These are phyloP conservation scores for Leptoteleia sp. DNA, from an alignment of 1,140 invertebrate species.

Conservation along the genomic window DNA sequence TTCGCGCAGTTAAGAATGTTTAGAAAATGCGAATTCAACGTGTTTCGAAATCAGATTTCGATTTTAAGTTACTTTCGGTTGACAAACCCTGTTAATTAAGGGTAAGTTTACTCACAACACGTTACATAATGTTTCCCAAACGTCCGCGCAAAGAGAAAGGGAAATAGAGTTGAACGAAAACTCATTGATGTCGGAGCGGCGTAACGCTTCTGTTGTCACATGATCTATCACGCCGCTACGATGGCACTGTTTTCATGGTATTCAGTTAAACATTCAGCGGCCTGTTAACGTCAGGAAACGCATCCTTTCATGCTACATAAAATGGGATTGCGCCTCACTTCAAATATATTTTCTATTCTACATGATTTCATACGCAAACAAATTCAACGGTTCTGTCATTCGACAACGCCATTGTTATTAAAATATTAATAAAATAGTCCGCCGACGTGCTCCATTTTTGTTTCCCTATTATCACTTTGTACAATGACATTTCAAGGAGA, in stretches of 20 bases:
- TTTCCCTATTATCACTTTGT: too few species aligned
- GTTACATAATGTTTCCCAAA: slow-evolving; percentile 47
- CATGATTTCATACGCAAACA: slow-evolving; percentile 4
- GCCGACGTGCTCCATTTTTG: too few species aligned
- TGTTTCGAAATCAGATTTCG: too few species aligned
- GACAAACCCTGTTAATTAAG: slow-evolving; percentile 51
- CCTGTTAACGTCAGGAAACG: slow-evolving; percentile 46
- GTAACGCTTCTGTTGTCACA: slow-evolving; percentile 58
- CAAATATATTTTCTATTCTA: slow-evolving; percentile 24
- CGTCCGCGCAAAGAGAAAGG: slow-evolving; percentile 48
- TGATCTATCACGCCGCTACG: slow-evolving; percentile 53
- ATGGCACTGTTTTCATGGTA: slow-evolving; percentile 59
- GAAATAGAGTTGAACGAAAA: slow-evolving; percentile 59
- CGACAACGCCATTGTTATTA: too few species aligned
- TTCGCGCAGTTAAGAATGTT: too few species aligned
- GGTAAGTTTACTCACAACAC: slow-evolving; percentile 33
- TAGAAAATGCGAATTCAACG: too few species aligned
- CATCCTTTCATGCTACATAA: slow-evolving; percentile 43
- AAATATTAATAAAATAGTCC: too few species aligned
- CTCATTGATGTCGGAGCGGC: slow-evolving; percentile 51
- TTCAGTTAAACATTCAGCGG: slow-evolving; percentile 56
- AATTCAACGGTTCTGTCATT: neutral
- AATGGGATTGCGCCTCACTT: slow-evolving; percentile 14
- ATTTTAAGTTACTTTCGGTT: slow-evolving; percentile 21
- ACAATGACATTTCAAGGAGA: too few species aligned